Evolutionary conservation across 2,797 vertebrate genomes (phyloP).

Genomic region (Eulemur coronatus): DNA sequence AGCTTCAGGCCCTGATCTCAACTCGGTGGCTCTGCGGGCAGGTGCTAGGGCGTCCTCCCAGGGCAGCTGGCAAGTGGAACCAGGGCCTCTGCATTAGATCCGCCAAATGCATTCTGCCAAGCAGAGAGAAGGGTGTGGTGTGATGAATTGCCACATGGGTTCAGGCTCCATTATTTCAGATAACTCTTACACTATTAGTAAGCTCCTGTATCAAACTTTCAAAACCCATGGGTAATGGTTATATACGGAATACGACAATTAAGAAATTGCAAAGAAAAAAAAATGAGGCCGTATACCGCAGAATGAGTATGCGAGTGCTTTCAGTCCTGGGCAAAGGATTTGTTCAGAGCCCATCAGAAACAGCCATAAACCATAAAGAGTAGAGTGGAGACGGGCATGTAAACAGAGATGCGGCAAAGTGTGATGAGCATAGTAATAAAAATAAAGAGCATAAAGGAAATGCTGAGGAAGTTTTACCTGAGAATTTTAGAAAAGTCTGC

Average conservation of each 20-base stretch:
- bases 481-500: not conserved
- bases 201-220: not conserved
- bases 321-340: not conserved
- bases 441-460: not conserved
- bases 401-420: not conserved
- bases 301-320: not conserved
- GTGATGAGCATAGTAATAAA: too few species aligned
- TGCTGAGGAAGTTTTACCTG: not conserved
- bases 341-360: not conserved
- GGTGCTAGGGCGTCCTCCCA: rapidly evolving
- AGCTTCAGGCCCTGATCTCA: not conserved
- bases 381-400: not conserved
- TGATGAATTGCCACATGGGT: not conserved
- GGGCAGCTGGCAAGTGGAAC: not conserved
- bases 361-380: too few species aligned
- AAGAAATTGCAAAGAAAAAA: not conserved
- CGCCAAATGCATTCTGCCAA: not conserved
- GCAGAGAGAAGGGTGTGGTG: too few species aligned
- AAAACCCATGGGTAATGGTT: not conserved
- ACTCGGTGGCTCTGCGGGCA: too few species aligned
- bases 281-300: not conserved
- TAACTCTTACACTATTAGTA: not conserved
- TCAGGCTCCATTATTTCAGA: not conserved
- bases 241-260: not conserved
- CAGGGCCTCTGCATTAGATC: too few species aligned